These are phyloP conservation scores for Epinephelus lanceolatus DNA, from an alignment of 2,113 vertebrate genomes.

Conservation along the genomic window DNA sequence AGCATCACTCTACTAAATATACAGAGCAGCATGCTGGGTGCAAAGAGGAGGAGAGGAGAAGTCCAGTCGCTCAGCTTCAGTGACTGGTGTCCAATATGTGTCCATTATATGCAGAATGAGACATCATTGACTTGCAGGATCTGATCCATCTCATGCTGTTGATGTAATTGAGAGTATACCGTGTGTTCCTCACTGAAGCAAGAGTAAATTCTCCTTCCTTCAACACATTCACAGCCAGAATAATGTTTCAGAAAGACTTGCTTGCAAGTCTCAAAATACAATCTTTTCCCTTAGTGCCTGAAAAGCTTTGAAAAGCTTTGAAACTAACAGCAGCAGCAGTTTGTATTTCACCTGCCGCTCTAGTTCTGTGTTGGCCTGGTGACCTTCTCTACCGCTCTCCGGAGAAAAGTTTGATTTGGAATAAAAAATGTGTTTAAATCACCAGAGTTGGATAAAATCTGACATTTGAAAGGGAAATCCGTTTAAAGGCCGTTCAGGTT, in stretches of 20 bases:
- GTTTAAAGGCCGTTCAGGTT: not conserved
- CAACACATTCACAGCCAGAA: not conserved
- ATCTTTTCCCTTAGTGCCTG: not conserved
- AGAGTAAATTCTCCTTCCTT: not conserved
- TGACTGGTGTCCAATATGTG: not conserved
- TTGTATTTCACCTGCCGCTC: not conserved
- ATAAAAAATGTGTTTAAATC: slow-evolving; percentile 32
- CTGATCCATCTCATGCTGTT: not conserved
- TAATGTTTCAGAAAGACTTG: not conserved
- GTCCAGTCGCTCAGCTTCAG: not conserved
- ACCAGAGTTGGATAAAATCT: slow-evolving; percentile 29
- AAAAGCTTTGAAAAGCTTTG: not conserved
- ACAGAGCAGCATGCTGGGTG: not conserved
- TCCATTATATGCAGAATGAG: not conserved
- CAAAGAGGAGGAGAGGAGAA: not conserved
- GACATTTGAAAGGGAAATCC: slow-evolving; percentile 35
- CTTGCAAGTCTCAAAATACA: not conserved
- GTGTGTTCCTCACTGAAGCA: not conserved
- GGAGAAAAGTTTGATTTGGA: slow-evolving; percentile 15
- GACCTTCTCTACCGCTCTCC: slow-evolving; percentile 8
- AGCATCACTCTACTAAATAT: not conserved
- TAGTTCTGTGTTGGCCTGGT: not conserved
- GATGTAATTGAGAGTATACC: not conserved
- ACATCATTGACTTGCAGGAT: not conserved
- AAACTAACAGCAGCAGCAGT: not conserved